Conservation (phyloP, 2,888 invertebrate genomes). For the Drosophila monieri region DNA sequence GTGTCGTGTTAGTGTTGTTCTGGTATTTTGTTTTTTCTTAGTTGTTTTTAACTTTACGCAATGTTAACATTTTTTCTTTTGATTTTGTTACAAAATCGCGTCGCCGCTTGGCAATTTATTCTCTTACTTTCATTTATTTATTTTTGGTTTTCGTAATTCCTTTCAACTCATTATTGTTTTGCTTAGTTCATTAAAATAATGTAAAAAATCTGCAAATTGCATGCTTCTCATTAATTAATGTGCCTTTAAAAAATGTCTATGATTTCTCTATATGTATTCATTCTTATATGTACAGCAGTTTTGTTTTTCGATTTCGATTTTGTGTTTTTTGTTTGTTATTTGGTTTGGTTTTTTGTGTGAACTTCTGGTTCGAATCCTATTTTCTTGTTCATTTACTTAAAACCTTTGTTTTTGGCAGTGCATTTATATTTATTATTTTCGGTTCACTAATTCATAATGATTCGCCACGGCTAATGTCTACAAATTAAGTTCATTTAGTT, state of each 20-base stretch:
- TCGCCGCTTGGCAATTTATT: slow-evolving; percentile 39
- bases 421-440: slow-evolving; percentile 79
- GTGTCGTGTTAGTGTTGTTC: slow-evolving; percentile 32
- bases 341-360: slow-evolving; percentile 23
- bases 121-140: slow-evolving; percentile 26
- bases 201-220: slow-evolving; percentile 75
- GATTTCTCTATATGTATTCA: slow-evolving; percentile 75
- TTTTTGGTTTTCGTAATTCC: slow-evolving; percentile 64
- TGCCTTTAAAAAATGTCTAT: slow-evolving; percentile 79
- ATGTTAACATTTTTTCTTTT: slow-evolving; percentile 78
- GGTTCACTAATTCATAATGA: slow-evolving; percentile 65
- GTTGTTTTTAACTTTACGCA: slow-evolving; percentile 58
- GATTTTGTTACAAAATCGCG: slow-evolving; percentile 77
- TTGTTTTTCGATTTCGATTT: slow-evolving; percentile 31
- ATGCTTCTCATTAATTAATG: slow-evolving; percentile 71
- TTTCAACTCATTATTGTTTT: slow-evolving; percentile 65
- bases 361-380: slow-evolving; percentile 43
- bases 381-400: slow-evolving; percentile 68
- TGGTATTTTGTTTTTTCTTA: slow-evolving; percentile 8
- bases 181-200: slow-evolving; percentile 72
- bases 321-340: slow-evolving; percentile 20
- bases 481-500: slow-evolving; percentile 57
- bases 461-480: slow-evolving; percentile 67
- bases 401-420: slow-evolving; percentile 82
- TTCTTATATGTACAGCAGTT: slow-evolving; percentile 79